Percentiles rank a stretch among this genome's conserved stretches.
phyloP scores from a whole-genome alignment of 2,888 invertebrate genomes.

The Pristionchus mayeri region DNA sequence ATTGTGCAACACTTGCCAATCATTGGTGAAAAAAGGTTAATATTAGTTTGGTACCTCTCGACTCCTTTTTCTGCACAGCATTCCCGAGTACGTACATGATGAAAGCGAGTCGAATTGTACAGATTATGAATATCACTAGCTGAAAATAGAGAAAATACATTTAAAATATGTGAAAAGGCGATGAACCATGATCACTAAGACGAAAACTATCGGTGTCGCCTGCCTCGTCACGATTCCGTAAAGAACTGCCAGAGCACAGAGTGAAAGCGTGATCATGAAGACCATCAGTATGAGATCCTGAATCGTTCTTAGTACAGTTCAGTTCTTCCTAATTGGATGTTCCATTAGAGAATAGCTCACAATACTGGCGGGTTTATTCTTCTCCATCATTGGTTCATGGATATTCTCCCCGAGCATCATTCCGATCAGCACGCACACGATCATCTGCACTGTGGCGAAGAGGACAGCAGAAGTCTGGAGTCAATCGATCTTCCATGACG shows the following conservation, averaged over 20 bases:
- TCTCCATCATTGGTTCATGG: neutral
- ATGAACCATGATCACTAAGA: conserved; percentile 8
- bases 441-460: neutral
- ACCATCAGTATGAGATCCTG: conserved; percentile 16
- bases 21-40: no score
- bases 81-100: neutral
- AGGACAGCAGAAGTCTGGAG: neutral
- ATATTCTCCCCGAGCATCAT: conserved; percentile 20
- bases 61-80: neutral
- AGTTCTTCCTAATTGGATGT: neutral
- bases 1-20: no score
- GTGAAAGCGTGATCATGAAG: neutral
- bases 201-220: neutral
- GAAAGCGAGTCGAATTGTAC: neutral
- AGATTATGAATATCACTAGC: conserved; percentile 31
- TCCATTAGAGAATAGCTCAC: neutral
- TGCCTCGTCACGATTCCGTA: neutral
- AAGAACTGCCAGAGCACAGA: neutral
- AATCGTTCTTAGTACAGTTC: neutral
- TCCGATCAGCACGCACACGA: neutral
- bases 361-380: neutral
- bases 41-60: no score
- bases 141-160: neutral
- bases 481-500: neutral
- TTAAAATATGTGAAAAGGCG: neutral